Conservation (phyloP, 2,113 vertebrate species). For the Thermophis baileyi region DNA sequence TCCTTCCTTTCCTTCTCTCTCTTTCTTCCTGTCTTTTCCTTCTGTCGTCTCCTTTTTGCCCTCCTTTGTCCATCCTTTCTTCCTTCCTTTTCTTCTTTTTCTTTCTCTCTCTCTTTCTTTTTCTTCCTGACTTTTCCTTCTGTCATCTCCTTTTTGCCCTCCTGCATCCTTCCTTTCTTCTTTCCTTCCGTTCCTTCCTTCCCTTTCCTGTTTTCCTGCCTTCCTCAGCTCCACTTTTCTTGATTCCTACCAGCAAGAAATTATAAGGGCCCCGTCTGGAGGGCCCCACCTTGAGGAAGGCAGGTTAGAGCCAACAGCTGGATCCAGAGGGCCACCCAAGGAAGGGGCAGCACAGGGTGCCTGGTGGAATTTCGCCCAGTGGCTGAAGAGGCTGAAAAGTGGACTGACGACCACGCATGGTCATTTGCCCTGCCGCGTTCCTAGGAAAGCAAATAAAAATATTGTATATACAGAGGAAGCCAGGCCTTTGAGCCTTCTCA, state of each 20-base stretch:
- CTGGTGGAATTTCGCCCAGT: too few species aligned
- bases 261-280: background rate
- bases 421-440: background rate
- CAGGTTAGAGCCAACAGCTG: background rate
- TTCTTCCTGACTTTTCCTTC: too few species aligned
- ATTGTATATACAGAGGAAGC: background rate
- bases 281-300: background rate
- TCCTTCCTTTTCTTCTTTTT: too few species aligned
- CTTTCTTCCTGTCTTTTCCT: too few species aligned
- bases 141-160: too few species aligned
- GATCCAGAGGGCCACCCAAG: background rate
- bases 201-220: background rate
- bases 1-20: too few species aligned
- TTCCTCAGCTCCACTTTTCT: background rate
- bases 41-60: too few species aligned
- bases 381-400: background rate
- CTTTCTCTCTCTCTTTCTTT: too few species aligned
- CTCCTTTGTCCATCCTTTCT: too few species aligned
- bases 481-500: background rate
- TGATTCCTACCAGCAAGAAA: background rate
- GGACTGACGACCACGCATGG: background rate
- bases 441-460: background rate
- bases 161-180: too few species aligned
- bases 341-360: too few species aligned
- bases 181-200: too few species aligned